Conservation (phyloP, 1,140 invertebrate species). For the Tyrophagus putrescentiae region DNA sequence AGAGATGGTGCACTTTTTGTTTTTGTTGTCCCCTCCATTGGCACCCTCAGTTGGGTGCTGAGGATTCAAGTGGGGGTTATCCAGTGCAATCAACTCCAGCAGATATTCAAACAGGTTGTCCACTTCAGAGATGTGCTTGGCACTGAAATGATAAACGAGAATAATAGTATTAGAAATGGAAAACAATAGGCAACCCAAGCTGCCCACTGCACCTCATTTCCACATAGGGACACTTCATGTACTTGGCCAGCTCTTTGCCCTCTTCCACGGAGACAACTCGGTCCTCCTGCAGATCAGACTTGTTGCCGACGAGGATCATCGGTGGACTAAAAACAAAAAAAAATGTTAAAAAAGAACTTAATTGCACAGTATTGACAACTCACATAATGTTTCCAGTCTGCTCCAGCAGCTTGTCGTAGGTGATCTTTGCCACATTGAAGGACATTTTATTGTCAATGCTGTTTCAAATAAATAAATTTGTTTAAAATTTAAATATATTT, state of each 20-base stretch:
- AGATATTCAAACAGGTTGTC: conserved; percentile 19
- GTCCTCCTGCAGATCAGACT: conserved; percentile 85
- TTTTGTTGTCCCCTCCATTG: neutral
- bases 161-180: neutral
- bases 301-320: conserved; percentile 92
- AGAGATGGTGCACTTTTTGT: neutral
- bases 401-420: conserved; percentile 88
- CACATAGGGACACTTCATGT: conserved; percentile 85
- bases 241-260: conserved; percentile 75
- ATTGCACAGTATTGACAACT: conserved; percentile 39
- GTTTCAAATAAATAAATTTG: neutral
- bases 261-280: conserved; percentile 60
- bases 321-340: conserved; percentile 85
- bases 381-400: conserved; percentile 90
- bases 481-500: no score
- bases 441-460: conserved; percentile 34
- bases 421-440: conserved; percentile 89
- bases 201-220: conserved; percentile 58
- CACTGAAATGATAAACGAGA: conserved; percentile 40
- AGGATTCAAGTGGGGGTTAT: no score
- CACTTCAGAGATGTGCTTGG: conserved; percentile 50
- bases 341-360: conserved; percentile 36
- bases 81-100: conserved; percentile 15
- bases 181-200: neutral
- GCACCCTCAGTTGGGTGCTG: neutral